Base-by-base conservation (phyloP, 2,113 vertebrate species). In the Gymnogyps californianus region DNA sequence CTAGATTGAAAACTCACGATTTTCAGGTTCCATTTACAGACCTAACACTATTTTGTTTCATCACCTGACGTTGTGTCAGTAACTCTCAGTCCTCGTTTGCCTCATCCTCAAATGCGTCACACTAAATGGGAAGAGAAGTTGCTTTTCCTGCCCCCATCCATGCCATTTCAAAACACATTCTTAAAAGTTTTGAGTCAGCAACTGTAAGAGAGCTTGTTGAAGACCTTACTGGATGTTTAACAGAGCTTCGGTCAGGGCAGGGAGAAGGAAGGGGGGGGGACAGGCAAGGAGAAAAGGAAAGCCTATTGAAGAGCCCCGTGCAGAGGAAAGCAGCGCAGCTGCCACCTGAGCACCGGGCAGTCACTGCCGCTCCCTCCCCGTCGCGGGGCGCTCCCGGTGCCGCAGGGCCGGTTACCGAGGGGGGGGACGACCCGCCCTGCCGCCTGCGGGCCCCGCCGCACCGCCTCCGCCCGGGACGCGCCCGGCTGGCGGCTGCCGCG, bases 31-130 rank as follows among this genome's bases (percentile, higher is more conserved):
- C 6, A 1, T 28, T 62, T 59, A 36, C 47, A 55, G 72, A 25
- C 16, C 46, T 14, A 28, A 18, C 6, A 2, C 26, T 12, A 4
- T 10, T 18, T 36, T 18, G 26, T 22, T 28, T 28, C 46, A 58
- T 8, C 36, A 22, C 44, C 59, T 16, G 52, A 52, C 5, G 4
- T 11, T 2, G 10, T 2, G 3, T 3, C 6, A 1, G 9, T 13
- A 13, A 52, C 34, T 18, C 57, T 19, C 32, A 26, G 49, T 25
- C 40, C 65, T 40, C 2, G 1, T 18, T 19, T 38, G 47, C 28
- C 32, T 81, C 42, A 17, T 10, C 69, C 78, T 66, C 16, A 40
- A 1, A 34, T 10, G 10, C 0, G 13, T 14, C 47, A 17, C 15
- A 0, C 9, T 14, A 22, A 20, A 12, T 0, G 12, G 22, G 34